A percentile compares a stretch with the other conserved stretches of the same genome.
Conservation (phyloP, 53 echinoderm and acorn worm species). For the Temnopleurus reevesii region DNA sequence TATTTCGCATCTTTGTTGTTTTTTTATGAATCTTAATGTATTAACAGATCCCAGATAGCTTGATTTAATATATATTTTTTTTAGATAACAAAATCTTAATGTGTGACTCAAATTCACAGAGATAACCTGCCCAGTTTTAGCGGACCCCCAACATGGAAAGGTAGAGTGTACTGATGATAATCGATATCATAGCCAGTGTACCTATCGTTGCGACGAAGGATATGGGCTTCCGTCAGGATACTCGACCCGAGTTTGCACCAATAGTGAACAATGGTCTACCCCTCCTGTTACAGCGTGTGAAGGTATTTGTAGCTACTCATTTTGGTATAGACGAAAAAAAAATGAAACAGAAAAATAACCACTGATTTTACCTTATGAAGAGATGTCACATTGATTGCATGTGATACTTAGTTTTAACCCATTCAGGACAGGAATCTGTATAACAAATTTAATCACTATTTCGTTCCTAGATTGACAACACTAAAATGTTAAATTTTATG, state of each 20-base stretch:
- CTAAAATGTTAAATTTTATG: too few relatives aligned
- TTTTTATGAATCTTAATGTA: neutral
- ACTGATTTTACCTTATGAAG: neutral
- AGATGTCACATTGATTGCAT: neutral
- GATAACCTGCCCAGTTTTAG: neutral
- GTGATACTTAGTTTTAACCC: neutral
- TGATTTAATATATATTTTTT: neutral
- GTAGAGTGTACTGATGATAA: neutral
- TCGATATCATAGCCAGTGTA: neutral
- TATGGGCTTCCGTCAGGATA: neutral
- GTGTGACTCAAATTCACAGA: neutral
- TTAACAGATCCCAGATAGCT: neutral
- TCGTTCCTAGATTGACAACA: too few relatives aligned
- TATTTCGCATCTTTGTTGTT: neutral
- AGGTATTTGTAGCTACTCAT: neutral
- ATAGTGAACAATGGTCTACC: neutral
- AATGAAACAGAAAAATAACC: too few relatives aligned
- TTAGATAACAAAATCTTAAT: neutral
- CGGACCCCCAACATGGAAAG: neutral
- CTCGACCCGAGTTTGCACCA: neutral
- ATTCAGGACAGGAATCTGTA: too few relatives aligned
- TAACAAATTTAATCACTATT: too few relatives aligned
- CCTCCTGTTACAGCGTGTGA: too few relatives aligned
- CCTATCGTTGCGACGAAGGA: neutral
- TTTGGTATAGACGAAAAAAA: too few relatives aligned